Evolutionary conservation across 2,797 vertebrate species (phyloP).

Genomic region (Arctocebus calabarensis): DNA sequence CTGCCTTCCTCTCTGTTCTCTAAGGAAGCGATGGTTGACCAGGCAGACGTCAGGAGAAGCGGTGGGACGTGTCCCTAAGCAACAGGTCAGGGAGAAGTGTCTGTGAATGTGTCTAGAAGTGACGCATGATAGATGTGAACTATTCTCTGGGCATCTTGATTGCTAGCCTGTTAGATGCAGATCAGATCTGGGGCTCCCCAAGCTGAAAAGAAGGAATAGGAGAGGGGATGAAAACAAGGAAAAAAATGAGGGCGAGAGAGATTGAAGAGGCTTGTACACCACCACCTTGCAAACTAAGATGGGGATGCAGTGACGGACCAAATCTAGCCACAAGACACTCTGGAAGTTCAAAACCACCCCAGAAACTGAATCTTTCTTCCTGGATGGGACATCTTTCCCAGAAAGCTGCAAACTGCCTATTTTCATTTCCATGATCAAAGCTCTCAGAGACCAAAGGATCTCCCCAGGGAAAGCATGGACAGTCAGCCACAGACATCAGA

Average conservation of each 20-base stretch:
- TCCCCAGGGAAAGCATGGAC: not conserved
- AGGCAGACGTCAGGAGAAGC: slow-evolving; percentile 21
- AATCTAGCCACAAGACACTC: not conserved
- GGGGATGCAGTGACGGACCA: not conserved
- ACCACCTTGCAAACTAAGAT: not conserved
- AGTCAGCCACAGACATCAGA: not conserved
- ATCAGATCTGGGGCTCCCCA: not conserved
- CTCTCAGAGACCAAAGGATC: not conserved
- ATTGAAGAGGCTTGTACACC: not conserved
- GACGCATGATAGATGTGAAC: slow-evolving; percentile 10
- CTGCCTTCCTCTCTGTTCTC: slow-evolving; percentile 38
- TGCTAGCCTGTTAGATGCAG: not conserved
- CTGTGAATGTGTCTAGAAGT: slow-evolving; percentile 57
- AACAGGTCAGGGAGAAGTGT: slow-evolving; percentile 57
- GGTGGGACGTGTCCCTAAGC: slow-evolving; percentile 16
- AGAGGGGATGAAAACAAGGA: not conserved
- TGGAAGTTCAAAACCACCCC: not conserved
- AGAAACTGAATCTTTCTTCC: not conserved
- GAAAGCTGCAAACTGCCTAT: not conserved
- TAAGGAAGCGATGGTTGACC: slow-evolving; percentile 23
- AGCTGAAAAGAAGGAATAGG: slow-evolving; percentile 71
- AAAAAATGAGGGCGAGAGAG: not conserved
- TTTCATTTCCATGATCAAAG: not conserved
- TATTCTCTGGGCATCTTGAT: slow-evolving; percentile 74
- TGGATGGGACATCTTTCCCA: not conserved